A percentile compares a stretch with the other conserved stretches of the same genome.
Conservation (phyloP, 2,888 invertebrate genomes). For the Pyrgus malvae region DNA sequence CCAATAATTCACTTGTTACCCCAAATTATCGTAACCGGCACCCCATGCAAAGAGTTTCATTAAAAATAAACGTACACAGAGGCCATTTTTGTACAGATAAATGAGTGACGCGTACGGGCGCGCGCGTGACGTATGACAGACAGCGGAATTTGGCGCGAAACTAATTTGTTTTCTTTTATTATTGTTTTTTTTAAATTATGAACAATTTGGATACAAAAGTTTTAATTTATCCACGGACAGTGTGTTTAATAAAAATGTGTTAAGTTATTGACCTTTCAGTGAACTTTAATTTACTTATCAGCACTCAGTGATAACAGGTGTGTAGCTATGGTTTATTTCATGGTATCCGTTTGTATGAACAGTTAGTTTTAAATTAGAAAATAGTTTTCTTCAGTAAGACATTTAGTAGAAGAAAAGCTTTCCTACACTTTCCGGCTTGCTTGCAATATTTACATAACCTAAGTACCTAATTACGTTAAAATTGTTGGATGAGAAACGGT, state of each 20-base stretch:
- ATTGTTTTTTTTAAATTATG: conserved; percentile 4
- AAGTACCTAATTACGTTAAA: no score
- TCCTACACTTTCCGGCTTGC: no score
- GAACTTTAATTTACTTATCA: background rate
- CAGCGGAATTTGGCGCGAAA: conserved; percentile 47
- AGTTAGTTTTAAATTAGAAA: no score
- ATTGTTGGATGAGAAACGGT: no score
- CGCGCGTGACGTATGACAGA: conserved; percentile 52
- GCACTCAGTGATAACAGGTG: background rate
- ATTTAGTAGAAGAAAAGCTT: no score
- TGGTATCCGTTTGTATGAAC: no score
- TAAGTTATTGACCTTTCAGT: background rate
- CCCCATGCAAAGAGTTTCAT: conserved; percentile 73
- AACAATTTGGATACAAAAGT: background rate
- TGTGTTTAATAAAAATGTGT: background rate
- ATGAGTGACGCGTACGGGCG: conserved; percentile 52
- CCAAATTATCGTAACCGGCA: conserved; percentile 67
- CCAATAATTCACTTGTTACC: conserved; percentile 72
- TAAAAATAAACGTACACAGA: conserved; percentile 61
- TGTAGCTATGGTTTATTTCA: background rate
- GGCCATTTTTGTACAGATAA: conserved; percentile 66
- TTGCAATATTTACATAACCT: no score
- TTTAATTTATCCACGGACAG: background rate
- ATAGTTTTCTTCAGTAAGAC: no score
- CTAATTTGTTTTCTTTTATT: conserved; percentile 33